Evolutionary conservation across 2,797 vertebrate genomes (phyloP).

Genomic region (Pempheris klunzingeri): DNA sequence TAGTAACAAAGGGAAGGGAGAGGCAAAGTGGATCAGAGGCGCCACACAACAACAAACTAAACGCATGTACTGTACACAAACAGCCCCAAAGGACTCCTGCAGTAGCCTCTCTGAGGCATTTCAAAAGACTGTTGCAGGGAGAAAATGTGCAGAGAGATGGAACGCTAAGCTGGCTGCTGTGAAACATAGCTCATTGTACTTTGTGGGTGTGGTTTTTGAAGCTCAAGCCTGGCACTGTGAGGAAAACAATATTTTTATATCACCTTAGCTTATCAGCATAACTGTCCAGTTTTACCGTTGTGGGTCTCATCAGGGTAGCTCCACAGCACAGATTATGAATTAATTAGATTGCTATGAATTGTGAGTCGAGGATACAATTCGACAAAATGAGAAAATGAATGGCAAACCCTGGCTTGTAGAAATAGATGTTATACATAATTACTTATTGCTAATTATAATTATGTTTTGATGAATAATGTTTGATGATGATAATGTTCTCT

Average conservation of each 20-base stretch:
- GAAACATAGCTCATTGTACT: neutral
- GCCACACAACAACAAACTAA: slow-evolving; percentile 34
- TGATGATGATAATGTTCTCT: neutral
- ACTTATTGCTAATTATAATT: neutral
- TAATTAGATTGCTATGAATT: too few species aligned
- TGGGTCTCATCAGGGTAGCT: neutral
- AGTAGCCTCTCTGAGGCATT: slow-evolving; percentile 10
- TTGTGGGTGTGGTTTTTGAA: neutral
- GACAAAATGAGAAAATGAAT: neutral
- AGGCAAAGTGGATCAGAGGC: slow-evolving; percentile 24
- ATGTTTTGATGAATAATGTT: neutral
- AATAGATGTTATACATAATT: neutral
- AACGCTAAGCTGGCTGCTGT: neutral
- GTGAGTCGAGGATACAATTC: rapidly evolving
- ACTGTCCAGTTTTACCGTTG: neutral
- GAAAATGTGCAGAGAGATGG: neutral
- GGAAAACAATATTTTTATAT: neutral
- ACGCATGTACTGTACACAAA: slow-evolving; percentile 37
- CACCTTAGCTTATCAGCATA: neutral
- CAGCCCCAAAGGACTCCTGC: slow-evolving; percentile 32
- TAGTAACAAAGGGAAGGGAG: slow-evolving; percentile 27
- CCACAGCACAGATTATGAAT: neutral
- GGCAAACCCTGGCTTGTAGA: neutral
- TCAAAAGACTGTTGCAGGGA: neutral
- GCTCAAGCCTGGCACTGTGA: neutral